Evolutionary conservation across 2,888 invertebrate species (phyloP), one percentile per base, ranked within the genome.

Genomic region (Ichneumoninae sp.): DNA sequence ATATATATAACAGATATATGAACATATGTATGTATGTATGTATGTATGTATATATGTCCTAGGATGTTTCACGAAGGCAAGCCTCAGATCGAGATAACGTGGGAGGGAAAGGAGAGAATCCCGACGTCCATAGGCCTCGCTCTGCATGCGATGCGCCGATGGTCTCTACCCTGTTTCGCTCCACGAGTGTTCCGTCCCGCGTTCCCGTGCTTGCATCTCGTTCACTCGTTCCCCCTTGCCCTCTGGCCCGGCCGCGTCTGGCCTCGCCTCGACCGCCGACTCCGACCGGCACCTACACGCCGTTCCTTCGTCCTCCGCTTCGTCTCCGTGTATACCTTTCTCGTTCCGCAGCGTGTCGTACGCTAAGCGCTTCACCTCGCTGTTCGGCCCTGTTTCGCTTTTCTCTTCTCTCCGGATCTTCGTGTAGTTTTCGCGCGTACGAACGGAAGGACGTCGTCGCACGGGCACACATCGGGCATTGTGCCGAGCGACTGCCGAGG

Each of bases 31-130:
- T 57, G 13, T 13, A 40, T 22, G 13, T 36, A 16, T 40, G 26
- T 33, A n/a, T 36, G 16, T 13, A 4, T 66, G 10, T 22, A 52
- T 70, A 19, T 44, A 26, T 8, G 13, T 16, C 16, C 36, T 13
- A 52, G 2, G 57, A 57, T 57, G 22, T 57, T 26, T 16, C 7
- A 57, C 40, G 36, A 40, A 13, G 22, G 71, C 71, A 26, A 57
- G 57, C 13, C 71, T 73, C 57, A 57, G 68, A 85, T 83, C 81
- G 76, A 80, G 77, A 83, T 83, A 85, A 85, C 77, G 85, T 83
- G 83, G 83, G 83, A 83, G 83, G 47, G 40, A 44, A n/a, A 44
- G 44, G 30, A 57, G 57, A 57, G 57, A 57, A 57, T 10, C 57
- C 54, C 22, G 22, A 26, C 16, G 26, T 57, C 16, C 44, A 13